phyloP scores from a whole-genome alignment of 1,140 invertebrate genomes.

The Drosophila ogumai region DNA sequence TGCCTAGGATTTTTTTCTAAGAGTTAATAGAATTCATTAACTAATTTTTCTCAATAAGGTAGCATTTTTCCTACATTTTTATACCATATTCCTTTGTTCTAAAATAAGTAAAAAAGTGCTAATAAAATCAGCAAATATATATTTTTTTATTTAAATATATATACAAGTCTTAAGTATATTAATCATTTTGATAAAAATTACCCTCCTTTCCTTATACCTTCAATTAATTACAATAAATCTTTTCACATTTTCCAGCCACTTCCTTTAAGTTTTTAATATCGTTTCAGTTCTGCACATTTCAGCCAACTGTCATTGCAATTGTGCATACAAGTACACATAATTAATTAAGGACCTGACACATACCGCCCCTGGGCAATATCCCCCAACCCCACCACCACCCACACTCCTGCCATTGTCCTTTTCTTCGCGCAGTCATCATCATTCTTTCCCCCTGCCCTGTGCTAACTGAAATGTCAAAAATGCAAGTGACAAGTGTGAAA shows the following conservation, averaged over 20 bases:
- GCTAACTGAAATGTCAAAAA: constrained; percentile 82
- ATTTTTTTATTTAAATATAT: no score
- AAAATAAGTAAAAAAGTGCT: no score
- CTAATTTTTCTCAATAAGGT: no score
- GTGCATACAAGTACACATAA: constrained; percentile 73
- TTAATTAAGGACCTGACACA: constrained; percentile 76
- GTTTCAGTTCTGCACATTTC: constrained; percentile 37
- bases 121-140: no score
- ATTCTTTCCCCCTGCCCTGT: constrained; percentile 24
- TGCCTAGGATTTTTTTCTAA: no score
- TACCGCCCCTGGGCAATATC: constrained; percentile 27
- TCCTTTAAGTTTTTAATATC: constrained; percentile 37
- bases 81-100: no score
- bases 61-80: no score
- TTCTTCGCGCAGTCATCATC: constrained; percentile 37
- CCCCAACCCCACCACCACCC: constrained; percentile 1
- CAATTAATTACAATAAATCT: not conserved
- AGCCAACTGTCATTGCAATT: constrained; percentile 65
- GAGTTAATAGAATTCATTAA: no score
- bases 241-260: not conserved
- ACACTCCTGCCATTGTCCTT: constrained; percentile 18
- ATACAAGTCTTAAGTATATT: not conserved
- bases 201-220: not conserved
- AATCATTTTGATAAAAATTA: not conserved
- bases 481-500: constrained; percentile 82